Evolutionary conservation across 2,888 invertebrate genomes (phyloP).

Genomic region (Amblyteles armatorius): DNA sequence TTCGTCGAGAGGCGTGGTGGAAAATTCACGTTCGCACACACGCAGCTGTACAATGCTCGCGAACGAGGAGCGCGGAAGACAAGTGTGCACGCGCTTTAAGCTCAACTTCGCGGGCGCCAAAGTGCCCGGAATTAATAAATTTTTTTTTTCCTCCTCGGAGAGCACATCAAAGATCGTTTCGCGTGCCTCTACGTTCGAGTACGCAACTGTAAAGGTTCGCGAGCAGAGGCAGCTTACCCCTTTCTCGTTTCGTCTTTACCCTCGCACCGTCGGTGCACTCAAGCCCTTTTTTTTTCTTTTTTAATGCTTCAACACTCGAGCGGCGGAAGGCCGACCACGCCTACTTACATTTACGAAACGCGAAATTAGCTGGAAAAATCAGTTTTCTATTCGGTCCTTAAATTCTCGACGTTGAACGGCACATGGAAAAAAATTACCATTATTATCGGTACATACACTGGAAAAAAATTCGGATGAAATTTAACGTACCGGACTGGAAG

Average conservation of each 20-base stretch:
- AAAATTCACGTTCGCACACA: conserved; percentile 37
- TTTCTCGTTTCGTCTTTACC: conserved; percentile 17
- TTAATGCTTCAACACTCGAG: conserved; percentile 50
- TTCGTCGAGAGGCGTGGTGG: conserved; percentile 44
- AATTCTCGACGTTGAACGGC: not conserved
- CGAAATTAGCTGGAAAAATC: conserved; percentile 37
- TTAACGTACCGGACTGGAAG: no score
- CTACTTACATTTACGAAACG: conserved; percentile 55
- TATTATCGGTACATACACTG: not conserved
- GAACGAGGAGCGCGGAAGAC: conserved; percentile 28
- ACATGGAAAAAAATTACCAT: not conserved
- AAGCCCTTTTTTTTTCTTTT: conserved; percentile 54
- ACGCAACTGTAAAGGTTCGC: conserved; percentile 28
- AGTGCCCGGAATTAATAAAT: conserved; percentile 67
- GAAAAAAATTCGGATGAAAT: no score
- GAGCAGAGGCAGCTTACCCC: not conserved
- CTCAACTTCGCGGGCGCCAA: conserved; percentile 61
- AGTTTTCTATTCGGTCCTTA: not conserved
- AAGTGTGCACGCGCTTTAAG: conserved; percentile 45
- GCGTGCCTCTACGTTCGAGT: conserved; percentile 23
- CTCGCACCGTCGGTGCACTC: conserved; percentile 52
- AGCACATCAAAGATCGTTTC: conserved; percentile 62
- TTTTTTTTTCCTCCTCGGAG: conserved; percentile 20
- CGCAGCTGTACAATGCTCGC: not conserved
- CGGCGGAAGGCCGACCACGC: conserved; percentile 49